phyloP scores from a whole-genome alignment of 2,797 vertebrate species.

The Micropoecilia bifurca region DNA sequence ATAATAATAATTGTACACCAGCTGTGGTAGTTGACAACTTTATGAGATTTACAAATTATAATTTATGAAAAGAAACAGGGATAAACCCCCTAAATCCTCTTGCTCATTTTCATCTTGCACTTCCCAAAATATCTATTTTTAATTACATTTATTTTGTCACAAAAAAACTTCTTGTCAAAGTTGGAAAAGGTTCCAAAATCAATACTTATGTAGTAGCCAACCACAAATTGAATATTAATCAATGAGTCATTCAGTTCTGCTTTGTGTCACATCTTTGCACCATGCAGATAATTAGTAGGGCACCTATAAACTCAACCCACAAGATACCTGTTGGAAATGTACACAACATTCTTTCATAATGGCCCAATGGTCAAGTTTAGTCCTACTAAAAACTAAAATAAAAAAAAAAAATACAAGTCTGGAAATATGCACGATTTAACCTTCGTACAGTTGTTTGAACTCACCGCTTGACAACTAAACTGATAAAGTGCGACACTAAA shows the following conservation, averaged over 20 bases:
- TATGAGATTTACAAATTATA: neutral
- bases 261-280: neutral
- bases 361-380: neutral
- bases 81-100: neutral
- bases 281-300: neutral
- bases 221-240: neutral
- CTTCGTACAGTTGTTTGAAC: conserved; percentile 4
- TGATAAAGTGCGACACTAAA: conserved; percentile 56
- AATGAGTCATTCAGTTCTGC: neutral
- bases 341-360: neutral
- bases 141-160: neutral
- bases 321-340: neutral
- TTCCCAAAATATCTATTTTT: neutral
- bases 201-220: neutral
- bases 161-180: neutral
- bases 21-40: neutral
- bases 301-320: neutral
- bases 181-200: neutral
- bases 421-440: neutral
- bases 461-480: conserved; percentile 40
- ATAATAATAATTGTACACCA: neutral
- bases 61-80: neutral
- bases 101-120: neutral
- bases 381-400: neutral
- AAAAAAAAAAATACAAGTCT: conserved; percentile 8